phyloP scores from a whole-genome alignment of 2,113 vertebrate species.

The Brachyhypopomus gauderio region DNA sequence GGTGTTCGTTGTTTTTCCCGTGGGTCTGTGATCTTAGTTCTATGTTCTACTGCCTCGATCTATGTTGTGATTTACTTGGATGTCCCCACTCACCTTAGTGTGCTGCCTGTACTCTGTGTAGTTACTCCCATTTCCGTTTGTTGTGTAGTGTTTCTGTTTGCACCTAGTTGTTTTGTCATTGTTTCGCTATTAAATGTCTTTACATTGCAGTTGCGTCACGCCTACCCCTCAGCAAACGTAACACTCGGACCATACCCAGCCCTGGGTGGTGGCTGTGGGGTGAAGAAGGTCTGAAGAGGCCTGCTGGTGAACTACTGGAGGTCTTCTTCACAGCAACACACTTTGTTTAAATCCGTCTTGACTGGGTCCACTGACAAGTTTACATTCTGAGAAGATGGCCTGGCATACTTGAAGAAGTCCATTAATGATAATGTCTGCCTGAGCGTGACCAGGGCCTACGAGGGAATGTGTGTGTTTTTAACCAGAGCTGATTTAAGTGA shows the following conservation, averaged over 20 bases:
- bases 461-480: conserved; percentile 6
- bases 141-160: no score
- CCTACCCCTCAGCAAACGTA: no score
- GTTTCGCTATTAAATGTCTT: no score
- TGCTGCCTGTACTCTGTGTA: no score
- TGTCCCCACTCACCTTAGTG: no score
- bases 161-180: no score
- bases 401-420: background rate
- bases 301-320: background rate
- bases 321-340: conserved; percentile 38
- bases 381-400: conserved; percentile 31
- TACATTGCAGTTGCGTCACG: no score
- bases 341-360: conserved; percentile 1
- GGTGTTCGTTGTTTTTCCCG: no score
- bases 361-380: conserved; percentile 35
- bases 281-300: background rate
- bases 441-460: background rate
- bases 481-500: background rate
- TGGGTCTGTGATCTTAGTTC: no score
- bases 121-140: no score
- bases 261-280: background rate
- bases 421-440: conserved; percentile 18
- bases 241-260: background rate
- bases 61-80: no score
- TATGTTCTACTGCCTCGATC: no score